A percentile compares a stretch with the other conserved stretches of the same genome.
phyloP scores from a whole-genome alignment of 2,888 invertebrate species.

The Drosophila borealis region DNA sequence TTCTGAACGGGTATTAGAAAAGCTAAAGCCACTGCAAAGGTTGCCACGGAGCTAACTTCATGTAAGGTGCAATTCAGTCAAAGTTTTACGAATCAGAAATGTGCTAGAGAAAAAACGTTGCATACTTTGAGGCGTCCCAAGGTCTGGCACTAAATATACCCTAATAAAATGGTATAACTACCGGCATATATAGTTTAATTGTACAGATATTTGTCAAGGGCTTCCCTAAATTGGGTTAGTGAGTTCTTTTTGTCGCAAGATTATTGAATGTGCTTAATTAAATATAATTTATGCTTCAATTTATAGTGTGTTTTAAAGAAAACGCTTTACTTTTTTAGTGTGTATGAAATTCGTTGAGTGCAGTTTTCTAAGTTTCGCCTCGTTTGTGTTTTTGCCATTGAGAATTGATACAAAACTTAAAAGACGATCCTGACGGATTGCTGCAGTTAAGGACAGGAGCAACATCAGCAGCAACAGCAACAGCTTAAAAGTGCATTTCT shows the following conservation, averaged over 20 bases:
- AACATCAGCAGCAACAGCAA: conserved; percentile 36
- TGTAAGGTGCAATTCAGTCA: conserved; percentile 42
- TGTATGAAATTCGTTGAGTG: conserved; percentile 1
- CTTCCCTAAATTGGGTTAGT: no score
- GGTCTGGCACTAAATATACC: background rate
- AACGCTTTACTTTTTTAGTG: background rate
- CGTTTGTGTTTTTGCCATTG: conserved; percentile 7
- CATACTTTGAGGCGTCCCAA: conserved; percentile 22
- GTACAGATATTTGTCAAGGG: no score
- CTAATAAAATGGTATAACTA: background rate
- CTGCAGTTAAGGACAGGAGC: conserved; percentile 44
- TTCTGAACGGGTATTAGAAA: conserved; percentile 3
- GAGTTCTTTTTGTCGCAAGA: no score
- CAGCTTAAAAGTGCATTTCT: conserved; percentile 79
- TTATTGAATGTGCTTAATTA: no score
- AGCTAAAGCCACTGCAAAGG: conserved; percentile 26
- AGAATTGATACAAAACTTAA: conserved; percentile 44
- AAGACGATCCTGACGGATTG: conserved; percentile 64
- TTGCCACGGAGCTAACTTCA: conserved; percentile 42
- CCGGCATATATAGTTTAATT: background rate
- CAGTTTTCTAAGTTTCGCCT: background rate
- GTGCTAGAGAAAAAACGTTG: conserved; percentile 28
- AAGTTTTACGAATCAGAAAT: conserved; percentile 30
- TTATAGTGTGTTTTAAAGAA: no score
- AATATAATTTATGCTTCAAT: no score